Percentiles rank a stretch among this genome's conserved stretches.
These are phyloP conservation scores for Sarcophilus harrisii DNA, from an alignment of 2,797 vertebrate genomes.

Conservation along the genomic window DNA sequence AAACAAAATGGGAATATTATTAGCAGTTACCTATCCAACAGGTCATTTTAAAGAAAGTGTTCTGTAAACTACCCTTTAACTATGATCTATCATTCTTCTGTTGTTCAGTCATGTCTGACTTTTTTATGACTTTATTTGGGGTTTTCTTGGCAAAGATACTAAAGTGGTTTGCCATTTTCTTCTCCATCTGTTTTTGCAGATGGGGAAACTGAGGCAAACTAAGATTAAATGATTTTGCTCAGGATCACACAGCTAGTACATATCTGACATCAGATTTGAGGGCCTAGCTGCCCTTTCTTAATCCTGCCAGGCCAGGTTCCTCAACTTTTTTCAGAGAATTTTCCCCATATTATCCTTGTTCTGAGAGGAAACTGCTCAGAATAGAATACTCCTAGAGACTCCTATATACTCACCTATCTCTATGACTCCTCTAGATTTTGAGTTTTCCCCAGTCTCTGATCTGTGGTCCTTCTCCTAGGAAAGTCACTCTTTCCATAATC, in stretches of 20 bases:
- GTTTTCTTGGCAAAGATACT: background rate
- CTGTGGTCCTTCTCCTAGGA: background rate
- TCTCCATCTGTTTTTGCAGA: background rate
- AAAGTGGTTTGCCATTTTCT: background rate
- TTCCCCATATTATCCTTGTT: background rate
- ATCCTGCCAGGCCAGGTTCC: background rate
- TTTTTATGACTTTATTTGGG: background rate
- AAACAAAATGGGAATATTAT: background rate
- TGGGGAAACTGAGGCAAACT: background rate
- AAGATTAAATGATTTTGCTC: background rate
- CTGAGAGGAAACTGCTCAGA: background rate
- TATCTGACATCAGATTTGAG: background rate
- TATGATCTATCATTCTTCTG: background rate
- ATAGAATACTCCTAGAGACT: background rate
- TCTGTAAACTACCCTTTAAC: background rate
- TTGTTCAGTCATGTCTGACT: background rate
- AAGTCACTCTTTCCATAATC: background rate
- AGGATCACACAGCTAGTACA: background rate
- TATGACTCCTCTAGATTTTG: background rate
- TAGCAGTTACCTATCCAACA: background rate
- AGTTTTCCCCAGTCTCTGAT: background rate
- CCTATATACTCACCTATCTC: background rate
- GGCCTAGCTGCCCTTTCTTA: too few species aligned
- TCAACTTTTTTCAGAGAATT: background rate
- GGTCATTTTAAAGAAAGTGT: background rate